Base-by-base conservation (phyloP, 1,140 invertebrate species). In the Cardiocondyla obscurior region DNA sequence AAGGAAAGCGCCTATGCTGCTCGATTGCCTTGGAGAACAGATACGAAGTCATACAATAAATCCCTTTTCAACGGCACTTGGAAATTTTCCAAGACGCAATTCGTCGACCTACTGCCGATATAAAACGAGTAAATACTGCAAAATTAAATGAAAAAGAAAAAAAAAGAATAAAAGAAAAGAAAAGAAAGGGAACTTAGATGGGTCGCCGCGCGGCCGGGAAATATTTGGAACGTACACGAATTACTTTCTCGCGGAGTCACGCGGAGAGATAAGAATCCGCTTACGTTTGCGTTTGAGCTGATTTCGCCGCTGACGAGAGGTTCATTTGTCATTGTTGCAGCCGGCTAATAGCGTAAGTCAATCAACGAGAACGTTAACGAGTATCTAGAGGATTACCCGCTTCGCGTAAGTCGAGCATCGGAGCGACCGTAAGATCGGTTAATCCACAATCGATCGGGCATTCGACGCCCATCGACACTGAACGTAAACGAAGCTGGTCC, bases 291-390 rank as follows among this genome's bases (percentile, higher is more conserved):
- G 14, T 70, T 36, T 82, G 10, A 25, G 33, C 12, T 19, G 22
- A 49, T n/a, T n/a, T n/a, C n/a, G 7, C 10, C 44, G 0, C 7
- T 4, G 28, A 1, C 4, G 19, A 51, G 8, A 58, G 0, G 6
- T 25, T 46, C 19, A 70, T 86, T 82, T 65, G 81, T 86, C 55
- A 77, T 51, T 64, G 46, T 57, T 19, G 12, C 36, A 25, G 69
- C 72, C 16, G 25, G 22, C 30, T 84, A 81, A 86, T 44, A 19
- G 53, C 7, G 19, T 44, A 16, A 85, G 65, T 83, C 65, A 46
- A 87, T 85, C 85, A 69, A 62, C 19, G 51, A 25, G 2, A 8
- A 28, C 22, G 65, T 83, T 83, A 87, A 86, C 81, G 53, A 86
- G 65, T 51, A 14, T 25, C 72, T 25, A 2, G 14, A 60, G 53